Evolutionary conservation across 1,140 invertebrate species (phyloP).

Genomic region (Amyelois transitella): DNA sequence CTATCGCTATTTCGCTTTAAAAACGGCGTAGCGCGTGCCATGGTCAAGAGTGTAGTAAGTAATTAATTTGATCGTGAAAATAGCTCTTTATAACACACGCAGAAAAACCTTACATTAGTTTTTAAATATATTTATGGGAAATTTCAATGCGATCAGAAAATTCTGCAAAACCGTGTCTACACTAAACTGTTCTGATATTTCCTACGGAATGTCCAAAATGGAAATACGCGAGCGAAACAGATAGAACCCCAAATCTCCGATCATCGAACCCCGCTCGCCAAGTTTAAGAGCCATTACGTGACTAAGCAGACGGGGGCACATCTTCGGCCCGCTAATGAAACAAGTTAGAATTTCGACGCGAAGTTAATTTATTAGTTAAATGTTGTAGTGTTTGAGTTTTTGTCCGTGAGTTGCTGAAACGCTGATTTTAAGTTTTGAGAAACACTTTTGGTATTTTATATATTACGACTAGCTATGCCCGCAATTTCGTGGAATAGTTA

Average conservation of each 20-base stretch:
- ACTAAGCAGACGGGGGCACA: constrained; percentile 53
- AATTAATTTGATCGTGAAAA: no score
- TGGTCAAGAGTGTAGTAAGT: no score
- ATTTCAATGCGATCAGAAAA: no score
- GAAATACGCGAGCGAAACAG: neutral
- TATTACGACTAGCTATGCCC: no score
- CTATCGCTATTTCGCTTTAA: no score
- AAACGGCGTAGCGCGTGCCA: no score
- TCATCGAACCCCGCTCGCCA: neutral
- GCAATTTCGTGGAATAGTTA: no score
- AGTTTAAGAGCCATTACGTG: constrained; percentile 58
- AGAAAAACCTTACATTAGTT: no score
- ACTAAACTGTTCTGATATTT: neutral
- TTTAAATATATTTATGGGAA: no score
- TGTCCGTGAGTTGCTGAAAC: neutral
- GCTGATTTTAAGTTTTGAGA: neutral
- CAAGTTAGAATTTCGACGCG: constrained; percentile 52
- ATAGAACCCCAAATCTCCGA: neutral
- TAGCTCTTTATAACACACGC: no score
- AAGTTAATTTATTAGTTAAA: constrained; percentile 62
- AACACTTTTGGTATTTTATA: no score
- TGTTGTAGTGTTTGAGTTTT: constrained; percentile 11
- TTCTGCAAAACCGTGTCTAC: neutral
- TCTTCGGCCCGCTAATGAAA: constrained; percentile 63
- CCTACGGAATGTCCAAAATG: neutral